Evolutionary conservation across 2,888 invertebrate genomes (phyloP).

Genomic region (Meiosimyza decipiens): DNA sequence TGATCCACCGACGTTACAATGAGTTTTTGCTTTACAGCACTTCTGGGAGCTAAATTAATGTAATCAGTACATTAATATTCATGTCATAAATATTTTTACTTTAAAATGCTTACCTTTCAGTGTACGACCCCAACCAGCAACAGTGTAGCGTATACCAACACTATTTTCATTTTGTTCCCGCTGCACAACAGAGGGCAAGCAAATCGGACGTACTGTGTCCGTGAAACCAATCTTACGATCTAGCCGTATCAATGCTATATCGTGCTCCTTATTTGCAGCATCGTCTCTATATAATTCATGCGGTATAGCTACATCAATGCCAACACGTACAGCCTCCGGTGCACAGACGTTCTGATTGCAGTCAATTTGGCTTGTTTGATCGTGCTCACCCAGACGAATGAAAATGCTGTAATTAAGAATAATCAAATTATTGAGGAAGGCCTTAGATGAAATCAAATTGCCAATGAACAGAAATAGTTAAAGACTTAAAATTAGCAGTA

Average conservation of each 20-base stretch:
- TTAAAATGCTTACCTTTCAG: slow-evolving; percentile 55
- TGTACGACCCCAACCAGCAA: slow-evolving; percentile 75
- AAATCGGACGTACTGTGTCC: slow-evolving; percentile 72
- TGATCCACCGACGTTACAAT: slow-evolving; percentile 68
- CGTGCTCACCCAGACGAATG: slow-evolving; percentile 62
- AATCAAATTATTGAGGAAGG: not conserved
- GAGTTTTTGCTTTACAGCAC: slow-evolving; percentile 71
- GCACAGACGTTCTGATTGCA: slow-evolving; percentile 68
- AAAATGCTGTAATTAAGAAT: slow-evolving; percentile 50
- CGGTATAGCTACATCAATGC: slow-evolving; percentile 72
- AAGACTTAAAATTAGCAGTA: no score
- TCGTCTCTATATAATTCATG: slow-evolving; percentile 74
- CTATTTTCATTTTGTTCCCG: slow-evolving; percentile 39
- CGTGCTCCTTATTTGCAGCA: slow-evolving; percentile 73
- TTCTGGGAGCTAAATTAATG: slow-evolving; percentile 53
- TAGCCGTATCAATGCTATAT: slow-evolving; percentile 79
- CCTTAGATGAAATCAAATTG: no score
- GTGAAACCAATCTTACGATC: slow-evolving; percentile 69
- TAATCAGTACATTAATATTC: slow-evolving; percentile 36
- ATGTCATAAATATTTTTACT: slow-evolving; percentile 37
- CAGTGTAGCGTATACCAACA: slow-evolving; percentile 61
- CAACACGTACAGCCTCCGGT: slow-evolving; percentile 71
- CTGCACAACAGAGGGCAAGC: slow-evolving; percentile 68
- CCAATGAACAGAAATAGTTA: no score
- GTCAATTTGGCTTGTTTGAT: slow-evolving; percentile 54